Conservation (phyloP, 1,140 invertebrate genomes). For the Venturia canescens region DNA sequence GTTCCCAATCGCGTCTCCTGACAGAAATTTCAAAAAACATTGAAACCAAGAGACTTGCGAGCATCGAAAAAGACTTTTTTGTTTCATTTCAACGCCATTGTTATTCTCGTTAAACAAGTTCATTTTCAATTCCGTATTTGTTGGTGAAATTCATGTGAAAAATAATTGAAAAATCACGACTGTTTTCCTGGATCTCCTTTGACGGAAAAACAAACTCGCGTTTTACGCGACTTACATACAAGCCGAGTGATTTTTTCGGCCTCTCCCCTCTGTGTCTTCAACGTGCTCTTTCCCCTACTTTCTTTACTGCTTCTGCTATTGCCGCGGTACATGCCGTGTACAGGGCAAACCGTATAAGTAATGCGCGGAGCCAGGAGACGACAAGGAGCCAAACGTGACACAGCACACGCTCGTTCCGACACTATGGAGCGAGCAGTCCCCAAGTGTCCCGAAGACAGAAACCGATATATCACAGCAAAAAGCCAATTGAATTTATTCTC, state of each 20-base stretch:
- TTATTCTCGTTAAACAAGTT: neutral
- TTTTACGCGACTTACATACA: neutral
- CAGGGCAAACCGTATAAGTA: conserved; percentile 15
- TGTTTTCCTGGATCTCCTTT: conserved; percentile 13
- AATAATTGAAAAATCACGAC: neutral
- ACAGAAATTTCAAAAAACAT: too few relatives aligned
- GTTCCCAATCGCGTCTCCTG: too few relatives aligned
- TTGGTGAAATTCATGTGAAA: neutral
- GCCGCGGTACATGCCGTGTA: neutral
- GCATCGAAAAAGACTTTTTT: too few relatives aligned
- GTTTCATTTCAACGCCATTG: too few relatives aligned
- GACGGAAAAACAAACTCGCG: neutral
- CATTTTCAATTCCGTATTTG: neutral
- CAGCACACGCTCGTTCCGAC: neutral
- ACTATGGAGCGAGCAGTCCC: conserved; percentile 3
- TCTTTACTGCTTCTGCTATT: neutral
- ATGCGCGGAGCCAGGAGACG: neutral
- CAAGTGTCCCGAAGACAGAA: conserved; percentile 7
- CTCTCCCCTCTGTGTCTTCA: neutral
- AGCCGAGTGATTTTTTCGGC: neutral
- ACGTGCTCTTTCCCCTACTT: neutral
- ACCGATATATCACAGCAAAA: conserved; percentile 11
- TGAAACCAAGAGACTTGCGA: too few relatives aligned
- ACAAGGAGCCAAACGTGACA: conserved; percentile 15
- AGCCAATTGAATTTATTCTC: conserved; percentile 17